Evolutionary conservation across 1,140 invertebrate species (phyloP).

Genomic region (Apis florea): DNA sequence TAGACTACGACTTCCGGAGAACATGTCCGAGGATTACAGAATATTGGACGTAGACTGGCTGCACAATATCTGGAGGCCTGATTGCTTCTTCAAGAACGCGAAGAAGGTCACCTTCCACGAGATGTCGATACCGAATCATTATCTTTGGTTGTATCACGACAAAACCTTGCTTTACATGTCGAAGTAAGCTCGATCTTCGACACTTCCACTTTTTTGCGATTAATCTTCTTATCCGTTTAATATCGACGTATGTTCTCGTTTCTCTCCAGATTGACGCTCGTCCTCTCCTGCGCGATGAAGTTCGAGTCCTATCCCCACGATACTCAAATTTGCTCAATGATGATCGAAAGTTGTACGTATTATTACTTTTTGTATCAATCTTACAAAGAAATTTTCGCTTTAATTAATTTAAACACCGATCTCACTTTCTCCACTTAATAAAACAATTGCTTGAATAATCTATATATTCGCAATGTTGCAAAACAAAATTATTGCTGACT

Average conservation of each 20-base stretch:
- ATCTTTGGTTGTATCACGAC: constrained; percentile 94
- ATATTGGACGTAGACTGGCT: constrained; percentile 95
- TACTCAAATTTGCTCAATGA: constrained; percentile 94
- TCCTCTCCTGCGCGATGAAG: constrained; percentile 95
- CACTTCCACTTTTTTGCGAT: no score
- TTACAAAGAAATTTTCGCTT: no score
- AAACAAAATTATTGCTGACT: no score
- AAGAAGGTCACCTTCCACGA: constrained; percentile 96
- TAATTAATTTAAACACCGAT: no score
- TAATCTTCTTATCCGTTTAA: background rate
- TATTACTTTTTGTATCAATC: no score
- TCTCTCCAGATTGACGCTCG: constrained; percentile 88
- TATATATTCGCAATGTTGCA: no score
- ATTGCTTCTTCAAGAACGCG: constrained; percentile 96
- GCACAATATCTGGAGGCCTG: constrained; percentile 94
- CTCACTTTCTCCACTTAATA: no score
- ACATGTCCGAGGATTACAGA: constrained; percentile 95
- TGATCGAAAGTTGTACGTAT: constrained; percentile 93
- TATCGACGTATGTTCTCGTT: constrained; percentile 27
- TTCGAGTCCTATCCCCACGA: constrained; percentile 95
- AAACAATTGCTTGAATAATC: no score
- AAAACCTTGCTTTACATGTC: constrained; percentile 95
- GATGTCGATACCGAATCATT: constrained; percentile 97
- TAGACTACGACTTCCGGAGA: constrained; percentile 90
- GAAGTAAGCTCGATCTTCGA: constrained; percentile 83